Evolutionary conservation across 2,797 vertebrate species (phyloP), one percentile per base, ranked within the genome.

Genomic region (Balearica regulorum): DNA sequence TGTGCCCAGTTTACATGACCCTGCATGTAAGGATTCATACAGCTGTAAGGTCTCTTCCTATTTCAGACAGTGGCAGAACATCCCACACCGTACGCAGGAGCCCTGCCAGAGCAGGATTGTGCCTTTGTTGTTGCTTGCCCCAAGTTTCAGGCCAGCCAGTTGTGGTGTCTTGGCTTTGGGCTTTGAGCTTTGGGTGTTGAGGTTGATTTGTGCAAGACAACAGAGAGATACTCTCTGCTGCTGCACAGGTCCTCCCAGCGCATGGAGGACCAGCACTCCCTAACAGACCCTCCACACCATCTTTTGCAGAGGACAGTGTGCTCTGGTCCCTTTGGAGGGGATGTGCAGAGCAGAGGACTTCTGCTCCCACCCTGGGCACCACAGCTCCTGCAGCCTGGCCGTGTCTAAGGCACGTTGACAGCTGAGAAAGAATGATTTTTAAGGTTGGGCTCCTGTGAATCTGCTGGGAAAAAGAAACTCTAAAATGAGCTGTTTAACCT

Each of bases 21-120:
- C 33, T 64, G 28, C 9, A 22, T 39, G 29, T 54, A 44, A 46
- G 15, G 48, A 44, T 70, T 16, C 28, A 14, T 25, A 16, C 10
- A 49, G 22, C 41, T 69, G 7, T 37, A 65, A 81, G 22, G 12
- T 71, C 39, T 83, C 55, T 22, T 24, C 43, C 25, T 57, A 14
- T 29, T 69, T 62, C 31, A 7, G 31, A 33, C 14, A 31, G 14
- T 24, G 17, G 19, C n/a, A 58, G 66, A 60, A 72, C 6, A 2
- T 37, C 10, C 17, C 9, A 21, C 18, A 14, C 20, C 0, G 0
- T 24, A n/a, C 0, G 0, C 1, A 2, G 26, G 25, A 72, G 33
- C 41, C 43, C 13, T 54, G 18, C 14, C 66, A 39, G 25, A 39
- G 26, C 69, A 55, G 48, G 33, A 29, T 4, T 39, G 9, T 80